Base-by-base conservation (phyloP, 2,113 vertebrate species). In the Poecilia latipinna region DNA sequence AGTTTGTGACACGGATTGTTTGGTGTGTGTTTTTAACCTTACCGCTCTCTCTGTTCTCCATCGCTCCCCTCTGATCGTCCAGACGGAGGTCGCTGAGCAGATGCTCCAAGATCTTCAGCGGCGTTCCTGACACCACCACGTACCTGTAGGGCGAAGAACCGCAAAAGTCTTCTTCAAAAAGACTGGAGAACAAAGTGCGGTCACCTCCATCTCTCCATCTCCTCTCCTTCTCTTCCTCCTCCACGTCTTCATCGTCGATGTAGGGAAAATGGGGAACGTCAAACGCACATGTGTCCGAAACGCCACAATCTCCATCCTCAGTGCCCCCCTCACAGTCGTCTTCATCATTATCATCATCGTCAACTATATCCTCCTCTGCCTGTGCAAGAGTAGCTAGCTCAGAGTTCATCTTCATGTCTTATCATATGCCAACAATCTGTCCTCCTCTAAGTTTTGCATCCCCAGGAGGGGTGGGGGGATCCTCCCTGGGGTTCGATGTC, bases 41-140 rank as follows among this genome's bases (percentile, higher is more conserved):
- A 98, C 98, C 98, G 33, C 97, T 96, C 90, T 98, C 97, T 94
- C 96, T 96, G 95, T 96, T 95, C 86, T 94, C 94, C 3, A 90
- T 79, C 3, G 92, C 92, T 70, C 94, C 94, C 93, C 97, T 96
- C 82, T 96, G 95, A 78, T 97, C 95, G 65, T 98, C 97, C 91
- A 98, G 91, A 86, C 96, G 95, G 88, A 99, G 94, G 91, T 97
- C 97, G 82, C 97, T 96, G 68, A 99, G 92, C 68, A 99, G 96
- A 84, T 98, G 97, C 94, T 99, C 97, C 94, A 99, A 91, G 93
- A 99, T 98, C 93, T 98, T 99, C 85, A 98, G 97, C 0, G 98
- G 97, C 4, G 98, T 98, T 74, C 97, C 97, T 0, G 98, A 97
- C 89, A 99, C 97, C 88, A 98, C 98, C 89, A 98, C 95, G 22